Evolutionary conservation across 2,797 vertebrate genomes (phyloP).

Genomic region (Oceanodroma leucorhoa): DNA sequence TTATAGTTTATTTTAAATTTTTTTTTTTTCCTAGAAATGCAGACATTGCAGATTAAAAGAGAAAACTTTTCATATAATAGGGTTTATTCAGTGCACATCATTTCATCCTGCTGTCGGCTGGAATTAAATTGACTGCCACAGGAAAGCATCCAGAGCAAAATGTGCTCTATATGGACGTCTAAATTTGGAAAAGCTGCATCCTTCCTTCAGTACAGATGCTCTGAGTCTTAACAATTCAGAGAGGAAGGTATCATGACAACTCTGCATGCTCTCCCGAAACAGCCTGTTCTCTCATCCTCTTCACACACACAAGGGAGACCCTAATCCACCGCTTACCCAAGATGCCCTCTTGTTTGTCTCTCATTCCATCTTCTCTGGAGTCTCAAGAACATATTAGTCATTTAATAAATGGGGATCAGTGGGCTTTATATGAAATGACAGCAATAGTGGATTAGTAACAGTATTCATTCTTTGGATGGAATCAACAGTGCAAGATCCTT

Average conservation of each 20-base stretch:
- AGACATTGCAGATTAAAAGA: neutral
- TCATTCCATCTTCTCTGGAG: neutral
- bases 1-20: neutral
- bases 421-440: neutral
- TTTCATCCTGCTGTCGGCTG: constrained; percentile 38
- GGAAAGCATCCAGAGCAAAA: constrained; percentile 8
- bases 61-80: neutral
- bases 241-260: constrained; percentile 10
- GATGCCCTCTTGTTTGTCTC: neutral
- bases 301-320: neutral
- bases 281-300: neutral
- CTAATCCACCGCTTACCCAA: neutral
- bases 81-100: constrained; percentile 4
- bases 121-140: constrained; percentile 16
- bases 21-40: neutral
- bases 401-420: neutral
- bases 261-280: neutral
- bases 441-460: neutral
- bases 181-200: constrained; percentile 37
- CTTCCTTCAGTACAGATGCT: neutral
- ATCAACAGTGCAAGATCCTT: neutral
- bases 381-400: neutral
- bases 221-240: neutral
- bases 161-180: neutral
- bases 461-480: neutral